A percentile compares a stretch with the other conserved stretches of the same genome.
Conservation (phyloP, 2,888 invertebrate genomes). For the Bombyx huttoni region DNA sequence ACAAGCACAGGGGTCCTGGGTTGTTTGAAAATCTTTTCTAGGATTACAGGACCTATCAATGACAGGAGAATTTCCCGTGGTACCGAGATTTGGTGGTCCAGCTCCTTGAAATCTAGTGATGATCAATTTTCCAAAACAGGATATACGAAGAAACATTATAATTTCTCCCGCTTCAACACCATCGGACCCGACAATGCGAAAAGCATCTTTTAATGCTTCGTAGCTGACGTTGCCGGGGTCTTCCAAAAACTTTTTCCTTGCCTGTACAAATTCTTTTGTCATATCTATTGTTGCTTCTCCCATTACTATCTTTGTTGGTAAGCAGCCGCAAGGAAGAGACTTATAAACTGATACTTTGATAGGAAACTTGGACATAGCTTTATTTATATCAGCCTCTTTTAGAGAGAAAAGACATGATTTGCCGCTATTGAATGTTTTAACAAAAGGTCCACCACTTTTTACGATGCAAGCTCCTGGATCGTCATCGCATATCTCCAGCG, state of each 20-base stretch:
- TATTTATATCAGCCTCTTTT: slow-evolving; percentile 62
- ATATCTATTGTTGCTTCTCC: slow-evolving; percentile 73
- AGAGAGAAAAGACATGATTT: slow-evolving; percentile 80
- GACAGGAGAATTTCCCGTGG: slow-evolving; percentile 18
- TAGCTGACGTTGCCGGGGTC: slow-evolving; percentile 62
- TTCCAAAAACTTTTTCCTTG: slow-evolving; percentile 58
- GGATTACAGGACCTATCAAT: slow-evolving; percentile 52
- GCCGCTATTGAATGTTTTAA: slow-evolving; percentile 72
- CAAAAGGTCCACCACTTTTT: slow-evolving; percentile 45
- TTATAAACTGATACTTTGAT: slow-evolving; percentile 72
- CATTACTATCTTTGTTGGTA: slow-evolving; percentile 75
- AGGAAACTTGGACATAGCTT: slow-evolving; percentile 69
- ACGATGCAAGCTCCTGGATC: slow-evolving; percentile 53
- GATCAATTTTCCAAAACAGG: slow-evolving; percentile 77
- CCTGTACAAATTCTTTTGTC: slow-evolving; percentile 72
- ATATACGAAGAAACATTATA: slow-evolving; percentile 74
- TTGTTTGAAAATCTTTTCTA: slow-evolving; percentile 32
- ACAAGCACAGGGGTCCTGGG: slow-evolving; percentile 47
- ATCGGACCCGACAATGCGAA: slow-evolving; percentile 63
- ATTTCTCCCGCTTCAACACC: slow-evolving; percentile 71
- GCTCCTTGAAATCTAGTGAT: slow-evolving; percentile 76
- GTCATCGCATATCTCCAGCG: slow-evolving; percentile 75
- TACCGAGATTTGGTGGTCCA: slow-evolving; percentile 31
- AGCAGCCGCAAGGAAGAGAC: slow-evolving; percentile 72
- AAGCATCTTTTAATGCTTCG: slow-evolving; percentile 74